phyloP scores from a whole-genome alignment of 2,888 invertebrate genomes.

The Oscheius sp. region DNA sequence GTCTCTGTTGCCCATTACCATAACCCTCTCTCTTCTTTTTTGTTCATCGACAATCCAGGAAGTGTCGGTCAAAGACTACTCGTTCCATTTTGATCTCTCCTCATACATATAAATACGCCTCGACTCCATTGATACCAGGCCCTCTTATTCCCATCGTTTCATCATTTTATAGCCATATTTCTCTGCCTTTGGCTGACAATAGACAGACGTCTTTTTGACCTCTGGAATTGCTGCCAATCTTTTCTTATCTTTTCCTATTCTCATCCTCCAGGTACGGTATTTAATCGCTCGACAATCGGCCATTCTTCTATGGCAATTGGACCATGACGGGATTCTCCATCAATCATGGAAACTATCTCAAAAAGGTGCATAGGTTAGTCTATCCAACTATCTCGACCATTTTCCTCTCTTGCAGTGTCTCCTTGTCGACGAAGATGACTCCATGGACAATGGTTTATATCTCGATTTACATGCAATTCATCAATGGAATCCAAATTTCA shows the following conservation, averaged over 20 bases:
- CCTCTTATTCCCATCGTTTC: no score
- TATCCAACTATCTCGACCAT: neutral
- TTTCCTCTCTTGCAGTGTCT: constrained; percentile 19
- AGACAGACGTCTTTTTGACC: no score
- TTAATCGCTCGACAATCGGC: neutral
- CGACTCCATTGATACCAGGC: neutral
- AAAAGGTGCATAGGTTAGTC: constrained; percentile 18
- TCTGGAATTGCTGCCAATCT: neutral
- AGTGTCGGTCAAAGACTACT: no score
- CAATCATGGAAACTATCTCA: constrained; percentile 1
- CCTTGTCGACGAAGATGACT: constrained; percentile 28
- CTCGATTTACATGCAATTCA: constrained; percentile 45
- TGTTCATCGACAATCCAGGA: no score
- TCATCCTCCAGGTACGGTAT: constrained; percentile 12
- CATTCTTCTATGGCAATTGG: neutral
- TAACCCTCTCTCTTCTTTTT: neutral
- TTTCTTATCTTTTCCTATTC: neutral
- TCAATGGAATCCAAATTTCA: constrained; percentile 47
- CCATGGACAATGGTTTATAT: constrained; percentile 49
- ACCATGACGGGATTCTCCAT: constrained; percentile 29
- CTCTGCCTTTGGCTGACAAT: neutral
- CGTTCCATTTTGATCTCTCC: neutral
- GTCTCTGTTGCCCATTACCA: neutral
- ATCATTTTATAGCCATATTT: no score
- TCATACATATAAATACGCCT: neutral